Evolutionary conservation across 2,113 vertebrate genomes (phyloP).

Genomic region (Sebastes schlegelii): DNA sequence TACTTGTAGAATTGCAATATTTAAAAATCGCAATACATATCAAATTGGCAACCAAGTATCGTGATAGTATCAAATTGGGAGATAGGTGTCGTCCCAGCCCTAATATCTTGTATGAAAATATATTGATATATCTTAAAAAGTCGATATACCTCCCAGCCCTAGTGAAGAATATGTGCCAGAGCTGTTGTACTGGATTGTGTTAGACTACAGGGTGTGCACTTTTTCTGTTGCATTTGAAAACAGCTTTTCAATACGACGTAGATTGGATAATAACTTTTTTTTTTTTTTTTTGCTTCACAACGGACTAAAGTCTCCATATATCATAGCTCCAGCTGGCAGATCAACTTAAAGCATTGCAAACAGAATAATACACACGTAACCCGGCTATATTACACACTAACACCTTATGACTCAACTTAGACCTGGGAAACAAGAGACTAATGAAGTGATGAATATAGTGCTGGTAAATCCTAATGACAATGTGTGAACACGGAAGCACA

Average conservation of each 20-base stretch:
- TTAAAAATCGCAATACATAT: too few species aligned
- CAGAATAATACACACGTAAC: not conserved
- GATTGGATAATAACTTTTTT: not conserved
- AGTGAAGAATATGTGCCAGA: not conserved
- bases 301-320: not conserved
- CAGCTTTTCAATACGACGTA: not conserved
- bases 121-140: too few species aligned
- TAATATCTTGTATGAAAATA: too few species aligned
- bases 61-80: too few species aligned
- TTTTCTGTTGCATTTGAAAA: not conserved
- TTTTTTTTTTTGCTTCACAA: not conserved
- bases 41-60: too few species aligned
- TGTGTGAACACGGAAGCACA: not conserved
- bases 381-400: slow-evolving; percentile 1
- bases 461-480: slow-evolving; percentile 41
- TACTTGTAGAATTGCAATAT: too few species aligned
- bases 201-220: not conserved
- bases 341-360: slow-evolving; percentile 2
- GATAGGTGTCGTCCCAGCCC: too few species aligned
- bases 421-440: slow-evolving; percentile 20
- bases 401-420: slow-evolving; percentile 3
- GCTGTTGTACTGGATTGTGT: not conserved
- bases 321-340: not conserved
- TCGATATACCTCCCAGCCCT: too few species aligned
- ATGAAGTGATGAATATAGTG: slow-evolving; percentile 36